These are phyloP conservation scores for Corythucha ciliata DNA, from an alignment of 2,888 invertebrate species.

Conservation along the genomic window DNA sequence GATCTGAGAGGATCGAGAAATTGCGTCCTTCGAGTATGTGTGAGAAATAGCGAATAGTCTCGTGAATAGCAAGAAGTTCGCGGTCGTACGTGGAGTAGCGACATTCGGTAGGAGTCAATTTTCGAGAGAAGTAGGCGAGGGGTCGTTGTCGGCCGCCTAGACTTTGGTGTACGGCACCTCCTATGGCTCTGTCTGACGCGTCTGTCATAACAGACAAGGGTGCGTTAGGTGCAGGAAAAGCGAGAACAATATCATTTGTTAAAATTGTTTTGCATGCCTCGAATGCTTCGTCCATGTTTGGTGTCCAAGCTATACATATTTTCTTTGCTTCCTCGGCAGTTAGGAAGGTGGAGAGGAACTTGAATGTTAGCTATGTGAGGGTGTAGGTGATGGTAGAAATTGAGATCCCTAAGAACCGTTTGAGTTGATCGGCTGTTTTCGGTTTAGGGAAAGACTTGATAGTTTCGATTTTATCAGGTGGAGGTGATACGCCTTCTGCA, in stretches of 20 bases:
- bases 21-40: constrained; percentile 4
- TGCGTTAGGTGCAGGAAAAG: constrained; percentile 23
- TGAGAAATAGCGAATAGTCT: constrained; percentile 6
- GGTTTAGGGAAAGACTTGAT: constrained; percentile 12
- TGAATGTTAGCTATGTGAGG: constrained; percentile 19
- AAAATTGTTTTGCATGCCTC: constrained; percentile 26
- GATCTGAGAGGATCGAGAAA: constrained; percentile 7
- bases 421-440: not conserved
- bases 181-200: constrained; percentile 39
- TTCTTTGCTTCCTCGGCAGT: constrained; percentile 27
- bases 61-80: constrained; percentile 32
- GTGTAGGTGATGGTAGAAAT: constrained; percentile 6
- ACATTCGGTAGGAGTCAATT: constrained; percentile 35
- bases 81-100: constrained; percentile 42
- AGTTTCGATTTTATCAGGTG: not conserved
- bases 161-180: constrained; percentile 39
- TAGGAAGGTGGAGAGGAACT: constrained; percentile 6
- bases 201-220: constrained; percentile 7
- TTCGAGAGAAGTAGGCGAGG: constrained; percentile 31
- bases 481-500: constrained; percentile 2
- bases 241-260: constrained; percentile 23
- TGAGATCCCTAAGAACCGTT: constrained; percentile 11
- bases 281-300: constrained; percentile 22
- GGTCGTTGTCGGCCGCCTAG: constrained; percentile 22
- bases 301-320: constrained; percentile 30